A percentile compares a stretch with the other conserved stretches of the same genome.
These are phyloP conservation scores for Cyclina sinensis DNA, from an alignment of 1,140 invertebrate species.

Conservation along the genomic window DNA sequence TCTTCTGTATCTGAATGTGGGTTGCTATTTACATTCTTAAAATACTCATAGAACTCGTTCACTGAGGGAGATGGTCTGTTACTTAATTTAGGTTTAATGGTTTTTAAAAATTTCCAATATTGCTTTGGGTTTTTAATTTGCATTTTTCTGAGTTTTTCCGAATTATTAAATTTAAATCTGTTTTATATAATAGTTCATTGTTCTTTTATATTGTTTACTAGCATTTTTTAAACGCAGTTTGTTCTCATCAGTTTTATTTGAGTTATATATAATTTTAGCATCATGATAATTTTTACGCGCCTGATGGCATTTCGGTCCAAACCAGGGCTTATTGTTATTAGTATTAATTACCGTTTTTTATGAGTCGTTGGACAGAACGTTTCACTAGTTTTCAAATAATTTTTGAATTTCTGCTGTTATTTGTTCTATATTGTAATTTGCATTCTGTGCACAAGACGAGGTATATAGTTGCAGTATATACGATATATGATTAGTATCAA, in stretches of 20 bases:
- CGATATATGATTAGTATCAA: no score
- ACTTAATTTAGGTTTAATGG: neutral
- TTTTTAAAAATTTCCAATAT: no score
- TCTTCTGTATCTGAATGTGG: neutral
- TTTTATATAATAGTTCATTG: no score
- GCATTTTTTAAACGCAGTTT: no score
- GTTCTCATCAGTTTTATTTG: slow-evolving; percentile 10
- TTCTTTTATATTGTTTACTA: no score
- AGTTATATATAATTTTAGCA: slow-evolving; percentile 9
- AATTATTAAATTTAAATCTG: neutral
- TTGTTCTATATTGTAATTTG: no score
- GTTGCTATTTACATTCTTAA: neutral
- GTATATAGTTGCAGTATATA: no score
- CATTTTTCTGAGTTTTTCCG: neutral
- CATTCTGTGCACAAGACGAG: no score
- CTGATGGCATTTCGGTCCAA: neutral
- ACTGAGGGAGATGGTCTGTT: neutral
- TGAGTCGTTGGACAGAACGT: no score
- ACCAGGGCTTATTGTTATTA: slow-evolving; percentile 13
- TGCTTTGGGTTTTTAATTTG: slow-evolving; percentile 1
- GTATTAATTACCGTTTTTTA: neutral
- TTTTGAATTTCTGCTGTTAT: no score
- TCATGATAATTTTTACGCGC: slow-evolving; percentile 14
- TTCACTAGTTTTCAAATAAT: no score
- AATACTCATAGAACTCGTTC: neutral